Base-by-base conservation (phyloP, 2,888 invertebrate species). In the Tubulanus polymorphus region DNA sequence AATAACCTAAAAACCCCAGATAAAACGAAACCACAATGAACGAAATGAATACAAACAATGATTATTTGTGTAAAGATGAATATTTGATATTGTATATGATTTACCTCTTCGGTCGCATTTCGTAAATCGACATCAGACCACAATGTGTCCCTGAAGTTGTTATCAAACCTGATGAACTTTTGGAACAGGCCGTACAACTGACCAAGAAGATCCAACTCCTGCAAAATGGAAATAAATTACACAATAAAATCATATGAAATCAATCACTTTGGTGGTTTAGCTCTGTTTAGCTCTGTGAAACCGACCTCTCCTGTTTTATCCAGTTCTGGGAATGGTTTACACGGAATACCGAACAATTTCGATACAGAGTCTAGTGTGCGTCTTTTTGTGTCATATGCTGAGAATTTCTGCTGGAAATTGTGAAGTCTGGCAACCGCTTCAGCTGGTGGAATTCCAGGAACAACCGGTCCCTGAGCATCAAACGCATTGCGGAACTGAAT, bases 401-500 rank as follows among this genome's bases (percentile, higher is more conserved):
- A 65, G 60, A 74, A 79, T 52, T 72, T 65, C 55, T 73, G 66
- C 62, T 76, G 75, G 64, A 79, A 79, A 63, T 75, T 74, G 32
- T 73, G 67, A 6, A 79, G 66, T 32, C 78, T 61, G 20, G 66
- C 62, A 8, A 78, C 75, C 28, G 77, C 78, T 56, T 76, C 76
- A 28, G 71, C 67, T 27, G 78, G 78, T 2, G 69, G 69, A 47
- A 78, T 75, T 20, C 75, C 76, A 10, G 76, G 75, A 12, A 76
- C 73, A 26, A 72, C 70, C 1, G 78, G 78, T 25, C 78, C 77
- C 61, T 76, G 76, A 23, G 76, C 74, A 61, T 79, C 79, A 67
- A 79, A 79, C 0, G 75, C 72, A 69, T 79, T 79, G 35, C 79
- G 65, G 66, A 79, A 78, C 66, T 78, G 75, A 47, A 79, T 78